phyloP scores from a whole-genome alignment of 2,888 invertebrate species.

The Anthrax anthrax region DNA sequence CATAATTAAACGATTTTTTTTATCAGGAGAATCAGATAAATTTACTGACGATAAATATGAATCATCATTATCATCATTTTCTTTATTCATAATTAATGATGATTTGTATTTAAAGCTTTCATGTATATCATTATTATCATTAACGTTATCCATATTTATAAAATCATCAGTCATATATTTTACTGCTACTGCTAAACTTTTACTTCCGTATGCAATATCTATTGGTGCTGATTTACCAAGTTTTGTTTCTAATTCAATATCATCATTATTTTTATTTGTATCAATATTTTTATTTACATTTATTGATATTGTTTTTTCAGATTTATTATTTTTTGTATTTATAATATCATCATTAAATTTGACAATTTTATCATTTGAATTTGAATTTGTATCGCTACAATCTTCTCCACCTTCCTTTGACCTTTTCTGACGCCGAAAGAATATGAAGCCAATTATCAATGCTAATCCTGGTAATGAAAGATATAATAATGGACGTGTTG shows the following conservation, averaged over 20 bases:
- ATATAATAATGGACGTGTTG: conserved; percentile 60
- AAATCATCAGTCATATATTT: neutral
- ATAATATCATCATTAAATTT: conserved; percentile 3
- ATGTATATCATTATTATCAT: neutral
- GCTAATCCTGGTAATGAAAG: conserved; percentile 69
- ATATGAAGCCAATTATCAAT: conserved; percentile 59
- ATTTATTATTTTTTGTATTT: conserved; percentile 6
- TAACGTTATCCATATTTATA: neutral
- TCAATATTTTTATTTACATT: conserved; percentile 22
- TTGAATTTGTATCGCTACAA: conserved; percentile 9
- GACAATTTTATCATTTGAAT: conserved; percentile 10
- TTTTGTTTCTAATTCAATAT: conserved; percentile 21
- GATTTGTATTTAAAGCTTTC: too few relatives aligned
- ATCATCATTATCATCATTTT: conserved; percentile 19
- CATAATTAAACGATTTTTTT: neutral
- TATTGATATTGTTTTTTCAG: conserved; percentile 15
- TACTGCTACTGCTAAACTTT: neutral
- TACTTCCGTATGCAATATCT: conserved; percentile 39
- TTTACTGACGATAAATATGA: conserved; percentile 29
- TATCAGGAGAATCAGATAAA: conserved; percentile 26
- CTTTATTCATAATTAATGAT: too few relatives aligned
- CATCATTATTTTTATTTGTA: conserved; percentile 17
- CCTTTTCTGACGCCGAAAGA: conserved; percentile 63
- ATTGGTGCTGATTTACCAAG: conserved; percentile 52
- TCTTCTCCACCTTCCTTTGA: conserved; percentile 22